Base-by-base conservation (phyloP, 2,888 invertebrate species). In the Lasioglossum calceatum region DNA sequence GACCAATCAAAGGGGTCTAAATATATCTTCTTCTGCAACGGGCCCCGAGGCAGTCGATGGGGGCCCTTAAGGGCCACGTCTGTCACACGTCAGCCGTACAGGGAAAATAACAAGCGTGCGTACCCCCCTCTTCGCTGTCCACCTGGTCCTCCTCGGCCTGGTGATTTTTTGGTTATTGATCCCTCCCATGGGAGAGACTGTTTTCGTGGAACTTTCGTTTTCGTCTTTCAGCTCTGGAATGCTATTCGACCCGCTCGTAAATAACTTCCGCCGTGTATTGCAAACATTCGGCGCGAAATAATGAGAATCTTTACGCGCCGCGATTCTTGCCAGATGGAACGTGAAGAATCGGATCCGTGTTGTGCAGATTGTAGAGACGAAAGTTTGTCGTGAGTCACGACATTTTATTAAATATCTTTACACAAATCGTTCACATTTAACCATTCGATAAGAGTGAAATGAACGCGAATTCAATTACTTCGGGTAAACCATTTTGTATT, bases 81-180 rank as follows among this genome's bases (percentile, higher is more conserved):
- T 89, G 91, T 92, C 92, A 92, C 90, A 91, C 88, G 89, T 89
- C 88, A 83, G 85, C 85, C 88, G 81, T 79, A 79, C 78, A 39
- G 80, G 88, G 87, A 67, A 92, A 92, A 90, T 92, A 92, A 92
- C 89, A 91, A 92, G 92, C 88, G 70, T 70, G 36, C 39, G 36
- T 10, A 36, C 23, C 12, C 39, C 39, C 36, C 36, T 23, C 39
- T 36, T 23, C 58, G 67, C 77, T 14, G 3, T 14, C 64, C 44
- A 23, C 77, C 32, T 67, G 44, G 64, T 36, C 44, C 64, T 44
- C 36, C 64, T 44, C 36, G 39, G 42, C 71, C 2, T n/a, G 71
- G n/a, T 42, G 42, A 71, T 71, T 71, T 71, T 71, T 71, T 71
- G 42, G 71, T 71, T 71, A 71, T 71, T 14, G 71, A 71, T 71